Conservation (phyloP, 2,113 vertebrate species). For the Semnornis frantzii region DNA sequence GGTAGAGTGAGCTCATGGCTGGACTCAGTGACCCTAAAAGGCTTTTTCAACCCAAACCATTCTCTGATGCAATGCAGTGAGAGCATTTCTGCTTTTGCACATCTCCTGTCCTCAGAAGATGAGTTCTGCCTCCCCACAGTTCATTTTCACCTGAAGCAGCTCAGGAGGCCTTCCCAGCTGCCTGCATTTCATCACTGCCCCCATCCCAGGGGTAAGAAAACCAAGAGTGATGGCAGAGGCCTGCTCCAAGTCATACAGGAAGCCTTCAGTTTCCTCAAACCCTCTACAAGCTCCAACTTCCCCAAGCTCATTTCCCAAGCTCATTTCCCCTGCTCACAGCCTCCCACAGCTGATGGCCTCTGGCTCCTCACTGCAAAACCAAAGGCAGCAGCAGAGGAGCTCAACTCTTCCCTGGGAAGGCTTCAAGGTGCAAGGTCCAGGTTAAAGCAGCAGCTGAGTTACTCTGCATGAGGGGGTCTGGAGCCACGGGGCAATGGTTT, state of each 20-base stretch:
- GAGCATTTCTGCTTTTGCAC: background rate
- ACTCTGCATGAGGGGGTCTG: too few relatives aligned
- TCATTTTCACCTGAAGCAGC: background rate
- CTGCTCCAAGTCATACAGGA: slow-evolving; percentile 36
- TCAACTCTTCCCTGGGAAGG: too few relatives aligned
- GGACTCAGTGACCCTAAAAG: too few relatives aligned
- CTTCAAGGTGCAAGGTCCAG: too few relatives aligned
- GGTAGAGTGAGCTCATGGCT: too few relatives aligned
- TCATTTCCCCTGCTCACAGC: slow-evolving; percentile 17
- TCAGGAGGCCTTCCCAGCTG: background rate
- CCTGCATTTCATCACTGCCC: background rate
- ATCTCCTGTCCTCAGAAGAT: background rate
- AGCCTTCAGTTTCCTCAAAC: slow-evolving; percentile 49
- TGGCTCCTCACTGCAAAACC: background rate
- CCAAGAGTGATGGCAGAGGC: background rate
- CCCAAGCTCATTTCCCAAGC: slow-evolving; percentile 53
- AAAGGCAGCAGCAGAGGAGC: too few relatives aligned
- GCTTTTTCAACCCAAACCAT: too few relatives aligned
- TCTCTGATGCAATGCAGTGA: background rate
- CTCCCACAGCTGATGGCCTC: background rate
- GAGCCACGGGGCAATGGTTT: too few relatives aligned
- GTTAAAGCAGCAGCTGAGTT: too few relatives aligned
- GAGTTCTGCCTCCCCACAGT: background rate
- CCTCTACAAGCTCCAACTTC: slow-evolving; percentile 24
- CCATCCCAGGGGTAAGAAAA: background rate